These are phyloP conservation scores for Petrocephalus microphthalmus DNA, from an alignment of 2,113 vertebrate species.

Conservation along the genomic window DNA sequence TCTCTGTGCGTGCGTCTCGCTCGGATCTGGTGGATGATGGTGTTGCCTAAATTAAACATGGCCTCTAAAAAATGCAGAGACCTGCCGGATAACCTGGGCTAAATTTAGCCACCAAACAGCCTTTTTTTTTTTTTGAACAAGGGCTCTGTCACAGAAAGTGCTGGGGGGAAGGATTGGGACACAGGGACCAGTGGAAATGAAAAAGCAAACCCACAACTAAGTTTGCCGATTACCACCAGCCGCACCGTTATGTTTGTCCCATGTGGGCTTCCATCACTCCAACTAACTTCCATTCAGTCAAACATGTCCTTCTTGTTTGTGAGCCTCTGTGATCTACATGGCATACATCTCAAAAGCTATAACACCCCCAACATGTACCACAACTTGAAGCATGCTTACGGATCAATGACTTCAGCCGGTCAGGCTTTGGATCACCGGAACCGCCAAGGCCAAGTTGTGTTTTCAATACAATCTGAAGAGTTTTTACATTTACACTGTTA, in stretches of 20 bases:
- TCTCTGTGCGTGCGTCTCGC: background rate
- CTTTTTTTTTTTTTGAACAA: background rate
- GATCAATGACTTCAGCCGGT: background rate
- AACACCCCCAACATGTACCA: background rate
- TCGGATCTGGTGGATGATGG: background rate
- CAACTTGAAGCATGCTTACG: background rate
- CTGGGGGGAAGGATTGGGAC: background rate
- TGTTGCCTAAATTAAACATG: conserved; percentile 13
- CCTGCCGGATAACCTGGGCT: background rate
- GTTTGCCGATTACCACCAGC: background rate
- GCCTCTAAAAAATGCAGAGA: conserved; percentile 5
- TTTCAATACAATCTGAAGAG: background rate
- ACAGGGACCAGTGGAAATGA: background rate
- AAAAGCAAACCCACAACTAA: background rate
- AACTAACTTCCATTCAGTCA: background rate
- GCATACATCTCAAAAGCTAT: background rate
- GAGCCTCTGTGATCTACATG: background rate
- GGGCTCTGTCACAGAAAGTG: background rate
- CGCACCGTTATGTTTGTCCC: background rate
- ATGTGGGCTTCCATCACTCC: background rate
- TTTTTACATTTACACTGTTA: background rate
- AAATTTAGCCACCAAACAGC: conserved; percentile 10
- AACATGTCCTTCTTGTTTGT: background rate
- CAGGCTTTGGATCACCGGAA: background rate
- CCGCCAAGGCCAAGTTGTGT: background rate